Conservation (phyloP, 2,797 vertebrate species). For the Arremon brunneinucha region DNA sequence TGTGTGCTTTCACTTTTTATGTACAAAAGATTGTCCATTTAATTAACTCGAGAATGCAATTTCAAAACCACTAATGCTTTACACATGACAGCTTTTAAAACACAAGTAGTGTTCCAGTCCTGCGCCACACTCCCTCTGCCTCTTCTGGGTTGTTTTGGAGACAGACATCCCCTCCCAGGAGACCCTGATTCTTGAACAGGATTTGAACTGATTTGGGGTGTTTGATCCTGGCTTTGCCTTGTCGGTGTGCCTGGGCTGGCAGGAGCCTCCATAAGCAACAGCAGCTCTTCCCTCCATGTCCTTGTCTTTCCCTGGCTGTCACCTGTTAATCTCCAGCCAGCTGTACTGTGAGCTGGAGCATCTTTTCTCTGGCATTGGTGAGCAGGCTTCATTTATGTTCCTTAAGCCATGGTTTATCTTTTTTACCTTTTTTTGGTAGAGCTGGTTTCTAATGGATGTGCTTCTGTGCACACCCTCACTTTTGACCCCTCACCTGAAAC, state of each 20-base stretch:
- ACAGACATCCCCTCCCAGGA: background rate
- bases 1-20: constrained; percentile 81
- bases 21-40: constrained; percentile 83
- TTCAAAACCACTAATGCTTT: constrained; percentile 82
- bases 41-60: constrained; percentile 84
- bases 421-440: background rate
- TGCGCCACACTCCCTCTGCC: background rate
- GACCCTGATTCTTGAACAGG: fast-evolving
- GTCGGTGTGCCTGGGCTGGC: background rate
- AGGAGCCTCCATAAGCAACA: background rate
- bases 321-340: background rate
- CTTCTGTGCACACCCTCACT: background rate
- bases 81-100: constrained; percentile 83
- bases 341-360: fast-evolving
- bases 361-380: background rate
- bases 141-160: background rate
- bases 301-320: background rate
- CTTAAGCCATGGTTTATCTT: background rate
- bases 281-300: fast-evolving
- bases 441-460: background rate
- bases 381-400: background rate
- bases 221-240: background rate
- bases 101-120: constrained; percentile 72
- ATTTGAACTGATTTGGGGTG: fast-evolving
- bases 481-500: background rate